Evolutionary conservation across 2,113 vertebrate genomes (phyloP).

Genomic region (Calyptomena viridis): DNA sequence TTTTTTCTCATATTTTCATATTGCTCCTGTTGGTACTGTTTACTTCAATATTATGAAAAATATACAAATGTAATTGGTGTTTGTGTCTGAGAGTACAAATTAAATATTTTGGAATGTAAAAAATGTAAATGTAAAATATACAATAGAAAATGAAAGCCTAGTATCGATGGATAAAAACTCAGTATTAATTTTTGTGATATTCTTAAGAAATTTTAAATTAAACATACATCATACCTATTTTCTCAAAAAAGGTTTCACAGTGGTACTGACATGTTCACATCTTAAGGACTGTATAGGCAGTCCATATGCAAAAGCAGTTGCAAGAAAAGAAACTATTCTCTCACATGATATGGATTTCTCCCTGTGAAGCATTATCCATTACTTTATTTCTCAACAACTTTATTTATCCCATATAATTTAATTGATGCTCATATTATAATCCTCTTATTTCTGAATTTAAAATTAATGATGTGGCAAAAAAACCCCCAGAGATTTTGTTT

Average conservation of each 20-base stretch:
- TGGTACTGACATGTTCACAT: rapidly evolving
- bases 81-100: not conserved
- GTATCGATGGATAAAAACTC: not conserved
- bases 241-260: too few relatives aligned
- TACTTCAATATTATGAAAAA: not conserved
- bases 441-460: not conserved
- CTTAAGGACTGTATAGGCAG: not conserved
- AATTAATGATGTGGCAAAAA: not conserved
- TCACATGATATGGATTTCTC: not conserved
- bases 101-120: not conserved
- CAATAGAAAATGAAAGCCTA: not conserved
- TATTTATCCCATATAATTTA: not conserved
- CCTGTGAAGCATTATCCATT: not conserved
- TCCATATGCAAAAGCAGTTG: not conserved
- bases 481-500: not conserved
- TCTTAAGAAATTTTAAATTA: not conserved
- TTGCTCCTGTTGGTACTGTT: not conserved
- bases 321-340: not conserved
- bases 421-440: not conserved
- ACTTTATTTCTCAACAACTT: not conserved
- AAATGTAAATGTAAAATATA: not conserved
- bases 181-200: not conserved
- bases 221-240: not conserved
- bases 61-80: not conserved
- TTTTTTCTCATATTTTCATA: not conserved